phyloP scores from a whole-genome alignment of 2,888 invertebrate species.

The Phortica magna region DNA sequence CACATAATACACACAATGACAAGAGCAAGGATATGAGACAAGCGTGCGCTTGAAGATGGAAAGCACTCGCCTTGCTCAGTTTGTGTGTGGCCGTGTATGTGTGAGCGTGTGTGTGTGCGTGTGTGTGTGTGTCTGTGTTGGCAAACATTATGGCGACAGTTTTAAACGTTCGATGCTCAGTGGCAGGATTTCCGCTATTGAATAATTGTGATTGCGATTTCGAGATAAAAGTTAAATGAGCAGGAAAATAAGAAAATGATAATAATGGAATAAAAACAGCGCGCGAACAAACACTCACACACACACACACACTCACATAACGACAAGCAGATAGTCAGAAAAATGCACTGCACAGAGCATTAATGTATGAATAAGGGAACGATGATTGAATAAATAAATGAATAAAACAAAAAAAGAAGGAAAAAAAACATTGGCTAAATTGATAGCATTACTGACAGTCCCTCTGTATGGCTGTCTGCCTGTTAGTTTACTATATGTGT shows the following conservation, averaged over 20 bases:
- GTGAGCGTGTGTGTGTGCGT: slow-evolving; percentile 14
- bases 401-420: not conserved
- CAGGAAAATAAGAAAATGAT: slow-evolving; percentile 71
- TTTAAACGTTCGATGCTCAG: slow-evolving; percentile 23
- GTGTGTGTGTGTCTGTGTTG: not conserved
- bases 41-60: not conserved
- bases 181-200: slow-evolving; percentile 66
- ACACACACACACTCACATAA: slow-evolving; percentile 28
- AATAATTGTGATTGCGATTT: slow-evolving; percentile 72
- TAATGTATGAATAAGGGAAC: slow-evolving; percentile 3
- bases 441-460: not conserved
- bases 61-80: too few relatives aligned
- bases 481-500: too few relatives aligned
- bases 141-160: slow-evolving; percentile 48
- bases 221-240: slow-evolving; percentile 74
- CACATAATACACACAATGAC: not conserved
- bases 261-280: slow-evolving; percentile 41
- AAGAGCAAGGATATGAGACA: not conserved
- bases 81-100: slow-evolving; percentile 15
- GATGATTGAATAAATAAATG: not conserved
- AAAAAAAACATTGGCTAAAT: not conserved
- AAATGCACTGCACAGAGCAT: slow-evolving; percentile 5
- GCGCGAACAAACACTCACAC: not conserved
- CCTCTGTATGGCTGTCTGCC: too few relatives aligned
- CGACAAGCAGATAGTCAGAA: slow-evolving; percentile 12